Evolutionary conservation across 1,140 invertebrate species (phyloP).

Genomic region (Eurosta solidaginis): DNA sequence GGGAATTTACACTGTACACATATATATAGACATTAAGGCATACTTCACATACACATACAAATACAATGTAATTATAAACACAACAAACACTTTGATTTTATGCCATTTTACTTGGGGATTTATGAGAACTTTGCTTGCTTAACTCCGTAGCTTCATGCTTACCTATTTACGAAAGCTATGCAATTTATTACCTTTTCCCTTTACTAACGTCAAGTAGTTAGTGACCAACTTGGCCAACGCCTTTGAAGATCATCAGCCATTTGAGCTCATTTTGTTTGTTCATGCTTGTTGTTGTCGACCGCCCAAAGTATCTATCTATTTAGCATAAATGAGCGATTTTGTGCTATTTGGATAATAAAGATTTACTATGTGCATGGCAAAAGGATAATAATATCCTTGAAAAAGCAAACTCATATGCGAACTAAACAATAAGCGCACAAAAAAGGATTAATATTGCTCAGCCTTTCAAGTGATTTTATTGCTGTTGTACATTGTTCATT

Average conservation of each 20-base stretch:
- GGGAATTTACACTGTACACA: no score
- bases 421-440: neutral
- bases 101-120: neutral
- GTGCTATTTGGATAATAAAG: neutral
- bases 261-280: neutral
- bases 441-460: conserved; percentile 11
- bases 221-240: neutral
- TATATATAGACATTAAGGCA: no score
- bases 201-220: neutral
- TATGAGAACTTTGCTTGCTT: neutral
- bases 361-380: neutral
- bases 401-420: neutral
- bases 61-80: neutral
- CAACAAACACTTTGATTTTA: neutral
- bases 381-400: neutral
- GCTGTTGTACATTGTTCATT: neutral
- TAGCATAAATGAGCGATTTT: conserved; percentile 5
- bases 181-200: neutral
- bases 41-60: no score
- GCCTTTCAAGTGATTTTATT: conserved; percentile 24
- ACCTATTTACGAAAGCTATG: no score
- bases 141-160: no score
- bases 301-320: neutral
- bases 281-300: neutral
- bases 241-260: neutral